Evolutionary conservation across 1,140 invertebrate species (phyloP), one percentile per base, ranked within the genome.

Genomic region (Aleiodes sp.): DNA sequence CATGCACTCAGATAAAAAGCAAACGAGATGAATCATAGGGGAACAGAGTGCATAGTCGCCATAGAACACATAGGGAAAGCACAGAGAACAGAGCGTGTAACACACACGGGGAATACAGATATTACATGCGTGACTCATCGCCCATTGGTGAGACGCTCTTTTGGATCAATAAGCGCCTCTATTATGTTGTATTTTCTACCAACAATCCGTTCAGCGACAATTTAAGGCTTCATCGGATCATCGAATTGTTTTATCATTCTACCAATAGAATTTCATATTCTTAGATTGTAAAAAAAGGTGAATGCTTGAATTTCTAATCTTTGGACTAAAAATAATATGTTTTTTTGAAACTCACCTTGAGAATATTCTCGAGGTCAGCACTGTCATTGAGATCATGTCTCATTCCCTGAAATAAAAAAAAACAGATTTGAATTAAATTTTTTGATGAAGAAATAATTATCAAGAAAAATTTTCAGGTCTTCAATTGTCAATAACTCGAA

Each of bases 311-410:
- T 16, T 35, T 67, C 41, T 56, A n/a, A n/a, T n/a, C n/a, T 67
- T 24, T 57, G 14, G 16, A 33, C 26, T 64, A 14, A 24, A 21
- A 57, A 24, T 52, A 57, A n/a, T 35, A 9, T 19, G 28, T 31
- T 35, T 21, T 39, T 61, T 39, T 10, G 16, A 29, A 33, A 33
- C 62, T 79, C 65, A 84, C 81, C 78, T 84, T 83, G 31, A 83
- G 33, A 68, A 83, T 83, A 39, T 77, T 78, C n/a, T 84, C 81
- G 43, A 83, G 68, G n/a, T 83, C 79, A 2, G 75, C 67, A 26
- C 73, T 80, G n/a, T 82, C 80, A 24, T 72, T 57, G 31, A 73
- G 52, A 0, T 64, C 68, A 6, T 75, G 75, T 41, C 77, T 82
- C 26, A 77, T 61, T 9, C 77, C 80, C 82, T 83, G 76, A 12